Percentiles rank a stretch among this genome's conserved stretches.
These are phyloP conservation scores for Zonotrichia albicollis DNA, from an alignment of 2,797 vertebrate genomes.

Conservation along the genomic window DNA sequence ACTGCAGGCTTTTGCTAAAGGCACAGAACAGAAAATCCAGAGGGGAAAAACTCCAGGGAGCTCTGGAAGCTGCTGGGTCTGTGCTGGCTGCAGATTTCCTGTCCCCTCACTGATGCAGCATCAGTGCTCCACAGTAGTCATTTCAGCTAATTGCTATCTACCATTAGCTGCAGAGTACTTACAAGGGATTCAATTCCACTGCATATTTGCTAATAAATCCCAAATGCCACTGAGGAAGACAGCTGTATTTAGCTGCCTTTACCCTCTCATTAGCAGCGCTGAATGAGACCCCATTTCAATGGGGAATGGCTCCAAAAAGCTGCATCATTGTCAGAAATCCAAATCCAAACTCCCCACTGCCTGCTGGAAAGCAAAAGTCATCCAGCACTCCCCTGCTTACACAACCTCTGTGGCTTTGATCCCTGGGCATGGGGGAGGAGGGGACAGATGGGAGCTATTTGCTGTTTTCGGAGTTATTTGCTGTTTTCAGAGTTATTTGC, in stretches of 20 bases:
- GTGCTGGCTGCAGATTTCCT: conserved; percentile 46
- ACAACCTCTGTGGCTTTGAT: neutral
- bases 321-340: neutral
- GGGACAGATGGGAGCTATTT: neutral
- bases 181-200: conserved; percentile 54
- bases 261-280: conserved; percentile 58
- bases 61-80: neutral
- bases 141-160: conserved; percentile 64
- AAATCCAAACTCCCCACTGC: neutral
- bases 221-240: conserved; percentile 48
- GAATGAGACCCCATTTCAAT: conserved; percentile 46
- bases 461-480: neutral
- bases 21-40: neutral
- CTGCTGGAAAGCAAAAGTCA: conserved; percentile 40
- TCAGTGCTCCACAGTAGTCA: conserved; percentile 45
- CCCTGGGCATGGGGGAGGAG: fast-evolving
- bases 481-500: neutral
- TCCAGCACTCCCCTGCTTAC: neutral
- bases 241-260: conserved; percentile 65
- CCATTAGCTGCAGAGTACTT: conserved; percentile 64
- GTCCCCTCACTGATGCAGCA: conserved; percentile 14
- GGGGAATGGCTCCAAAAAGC: conserved; percentile 36
- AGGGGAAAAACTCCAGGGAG: neutral
- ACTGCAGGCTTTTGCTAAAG: neutral
- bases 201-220: conserved; percentile 67